Conservation (phyloP, 2,797 vertebrate genomes). For the Muscicapa comitata region DNA sequence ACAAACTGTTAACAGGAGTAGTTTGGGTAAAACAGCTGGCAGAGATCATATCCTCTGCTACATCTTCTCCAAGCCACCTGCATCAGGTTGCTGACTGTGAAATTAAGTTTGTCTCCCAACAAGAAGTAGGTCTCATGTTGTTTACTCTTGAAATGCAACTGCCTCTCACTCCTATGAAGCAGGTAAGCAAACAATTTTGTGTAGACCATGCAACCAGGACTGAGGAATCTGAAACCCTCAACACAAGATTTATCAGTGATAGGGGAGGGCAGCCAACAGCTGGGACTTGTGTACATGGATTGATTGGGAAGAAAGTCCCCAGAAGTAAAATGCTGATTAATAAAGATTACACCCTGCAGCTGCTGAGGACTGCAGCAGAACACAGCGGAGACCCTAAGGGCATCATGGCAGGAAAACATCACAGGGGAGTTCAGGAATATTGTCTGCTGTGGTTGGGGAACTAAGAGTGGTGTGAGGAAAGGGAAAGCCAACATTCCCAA, state of each 20-base stretch:
- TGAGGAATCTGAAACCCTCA: not conserved
- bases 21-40: not conserved
- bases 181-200: not conserved
- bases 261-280: not conserved
- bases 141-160: not conserved
- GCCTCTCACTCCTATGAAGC: not conserved
- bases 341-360: accelerated
- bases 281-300: accelerated
- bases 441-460: not conserved
- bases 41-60: not conserved
- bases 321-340: not conserved
- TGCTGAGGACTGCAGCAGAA: not conserved
- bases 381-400: accelerated
- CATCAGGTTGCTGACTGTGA: not conserved
- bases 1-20: not conserved
- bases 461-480: not conserved
- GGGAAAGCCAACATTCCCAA: not conserved
- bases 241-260: not conserved
- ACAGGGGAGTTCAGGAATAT: not conserved
- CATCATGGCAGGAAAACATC: not conserved
- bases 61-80: not conserved
- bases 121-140: not conserved
- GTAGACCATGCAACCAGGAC: not conserved
- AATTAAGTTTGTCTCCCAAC: not conserved
- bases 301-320: not conserved